Base-by-base conservation (phyloP, 2,888 invertebrate genomes). In the Andricus quercusramuli region DNA sequence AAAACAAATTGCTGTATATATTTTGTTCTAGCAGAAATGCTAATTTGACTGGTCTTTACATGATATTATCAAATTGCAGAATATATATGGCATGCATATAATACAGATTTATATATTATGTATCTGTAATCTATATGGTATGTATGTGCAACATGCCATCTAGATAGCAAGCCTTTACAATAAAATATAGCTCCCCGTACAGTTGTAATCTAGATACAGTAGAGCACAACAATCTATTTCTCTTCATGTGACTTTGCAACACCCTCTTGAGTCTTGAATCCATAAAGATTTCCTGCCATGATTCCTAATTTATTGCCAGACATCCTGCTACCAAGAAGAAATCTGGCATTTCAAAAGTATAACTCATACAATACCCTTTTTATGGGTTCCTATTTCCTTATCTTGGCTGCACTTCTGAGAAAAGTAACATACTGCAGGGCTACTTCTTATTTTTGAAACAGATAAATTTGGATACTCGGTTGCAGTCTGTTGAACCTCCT, bases 311-410 rank as follows among this genome's bases (percentile, higher is more conserved):
- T 74, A 74, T 74, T 32, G n/a, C 74, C 56, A 74, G 56, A 56
- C 56, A 51, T 74, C 74, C n/a, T 74, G 74, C 74, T 74, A 74
- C 74, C 74, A 74, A 74, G 51, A 74, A 74, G 74, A 56, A 56
- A 29, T 51, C 56, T 32, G 51, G 13, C 51, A 56, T 56, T 74
- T 56, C 56, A 3, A 74, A 74, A 74, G 56, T 56, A 32, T 74
- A 74, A 56, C 56, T 32, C 47, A 70, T 47, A 70, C 51, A 70
- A 70, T 70, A 70, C 47, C 70, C 70, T 70, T 70, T 70, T 74
- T 56, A 56, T 56, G 37, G 51, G 56, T 56, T 29, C 74, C 74
- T 56, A 56, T 74, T 74, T 74, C 59, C 51, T 74, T 74, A 74
- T 74, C 74, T 56, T 51, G 29, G 6, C 74, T 74, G 32, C 74